Base-by-base conservation (phyloP, 92 coral and sea anemone genomes). In the Muricea muricata region DNA sequence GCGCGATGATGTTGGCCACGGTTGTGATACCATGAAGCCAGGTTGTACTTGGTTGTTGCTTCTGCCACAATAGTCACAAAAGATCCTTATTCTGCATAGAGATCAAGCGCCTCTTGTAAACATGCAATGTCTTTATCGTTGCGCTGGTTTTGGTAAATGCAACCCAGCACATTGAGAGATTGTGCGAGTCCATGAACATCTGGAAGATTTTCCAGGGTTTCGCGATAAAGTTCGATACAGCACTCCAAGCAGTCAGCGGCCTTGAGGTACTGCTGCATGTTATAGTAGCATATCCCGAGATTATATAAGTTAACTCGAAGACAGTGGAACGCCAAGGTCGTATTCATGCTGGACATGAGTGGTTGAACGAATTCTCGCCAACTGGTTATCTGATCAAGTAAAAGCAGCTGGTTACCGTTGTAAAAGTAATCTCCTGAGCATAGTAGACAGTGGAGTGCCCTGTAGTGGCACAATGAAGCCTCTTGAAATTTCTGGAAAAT, bases 341-440 rank as follows among this genome's bases (percentile, higher is more conserved):
- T 41, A 73, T 73, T 73, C 57, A 73, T 73, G 57, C 79, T 73
- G 46, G 79, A 73, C 79, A 20, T 73, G 79, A 73, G 56, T 29
- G 79, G 57, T 73, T 45, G 79, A n/a, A 42, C 57, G 26, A 73
- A 73, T 33, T 41, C 57, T 3, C 32, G 58, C 79, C 79, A 73
- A 60, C 79, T 39, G 46, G 31, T 73, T 0, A 73, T 18, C 50
- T 73, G 52, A 73, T 73, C 79, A 15, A 73, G 79, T 15, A 60
- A 73, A 23, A 6, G 79, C 56, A 73, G 60, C 60, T 41, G 46
- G n/a, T 73, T 46, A 29, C 79, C 79, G 32, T 39, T 73, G 57
- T 18, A 73, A 3, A 39, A 29, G 45, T 39, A 39, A 73, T 73
- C 60, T 2, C 79, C 57, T 12, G 31, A 21, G 57, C 79, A 73